Conservation (phyloP, 2,113 vertebrate genomes). For the Trogon surrucura region DNA sequence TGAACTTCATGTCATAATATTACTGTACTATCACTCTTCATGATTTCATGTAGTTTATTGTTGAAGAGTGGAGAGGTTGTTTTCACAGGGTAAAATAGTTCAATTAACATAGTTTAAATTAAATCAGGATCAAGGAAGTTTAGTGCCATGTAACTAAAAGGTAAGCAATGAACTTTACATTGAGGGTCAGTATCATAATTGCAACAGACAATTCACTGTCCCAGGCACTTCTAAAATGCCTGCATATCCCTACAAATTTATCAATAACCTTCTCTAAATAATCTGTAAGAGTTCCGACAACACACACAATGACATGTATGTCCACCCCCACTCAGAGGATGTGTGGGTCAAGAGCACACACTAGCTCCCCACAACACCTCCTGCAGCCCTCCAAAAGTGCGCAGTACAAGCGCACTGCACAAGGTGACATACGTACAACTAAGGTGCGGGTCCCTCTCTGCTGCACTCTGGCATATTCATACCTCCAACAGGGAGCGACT, state of each 20-base stretch:
- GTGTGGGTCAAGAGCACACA: not conserved
- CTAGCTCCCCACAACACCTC: not conserved
- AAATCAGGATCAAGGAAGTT: not conserved
- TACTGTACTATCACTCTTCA: not conserved
- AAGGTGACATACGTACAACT: accelerated
- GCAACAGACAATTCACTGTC: not conserved
- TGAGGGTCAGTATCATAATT: not conserved
- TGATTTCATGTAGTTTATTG: not conserved
- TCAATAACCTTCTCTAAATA: not conserved
- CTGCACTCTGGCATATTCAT: accelerated
- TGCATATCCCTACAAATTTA: not conserved
- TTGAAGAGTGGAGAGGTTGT: not conserved
- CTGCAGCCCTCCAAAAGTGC: not conserved
- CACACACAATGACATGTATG: accelerated
- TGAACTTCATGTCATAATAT: not conserved
- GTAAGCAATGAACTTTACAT: not conserved
- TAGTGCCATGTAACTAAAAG: not conserved
- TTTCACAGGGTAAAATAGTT: not conserved
- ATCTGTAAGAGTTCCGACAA: not conserved
- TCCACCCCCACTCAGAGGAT: not conserved
- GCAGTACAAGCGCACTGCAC: accelerated
- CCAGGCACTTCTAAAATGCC: not conserved
- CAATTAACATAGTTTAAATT: not conserved
- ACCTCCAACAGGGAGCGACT: accelerated
- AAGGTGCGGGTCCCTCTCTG: not conserved